Evolutionary conservation across 2,888 invertebrate species (phyloP), one percentile per base, ranked within the genome.

Genomic region (Sepioteuthis lessoniana): DNA sequence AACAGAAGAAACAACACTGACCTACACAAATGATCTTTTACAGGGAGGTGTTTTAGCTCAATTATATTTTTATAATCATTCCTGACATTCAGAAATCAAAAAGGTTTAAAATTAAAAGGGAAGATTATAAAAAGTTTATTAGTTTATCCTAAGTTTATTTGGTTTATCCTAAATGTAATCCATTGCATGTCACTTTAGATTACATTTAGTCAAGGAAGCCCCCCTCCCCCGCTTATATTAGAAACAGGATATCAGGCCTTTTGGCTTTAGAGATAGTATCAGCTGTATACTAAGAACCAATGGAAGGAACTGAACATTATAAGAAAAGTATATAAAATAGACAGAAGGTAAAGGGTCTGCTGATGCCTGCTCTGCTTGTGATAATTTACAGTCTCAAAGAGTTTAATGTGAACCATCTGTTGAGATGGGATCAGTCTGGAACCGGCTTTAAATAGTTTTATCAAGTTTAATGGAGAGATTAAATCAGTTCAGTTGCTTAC

Each of bases 381-480:
- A 76, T 76, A 35, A 76, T 76, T 76, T 76, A 76, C 76, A 76
- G n/a, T 16, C n/a, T 35, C 76, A 76, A 76, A n/a, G n/a, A 35
- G n/a, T n/a, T 76, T 76, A n/a, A 76, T 76, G n/a, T 35, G n/a
- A 76, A 76, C 76, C 76, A 76, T 76, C 76, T 76, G 76, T n/a
- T 76, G n/a, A n/a, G n/a, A 76, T 76, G n/a, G 13, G n/a, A 76
- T 76, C 76, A 35, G n/a, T 76, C 76, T 76, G n/a, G 76, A 76
- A 35, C 16, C 55, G 19, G 21, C 55, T 55, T 55, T 55, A 55
- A 55, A 55, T 55, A 55, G 55, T 55, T 55, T 55, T 55, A 55
- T 55, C 55, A 55, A 25, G 55, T 55, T 55, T 55, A 55, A 55
- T 55, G 55, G 55, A 55, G 55, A 55, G 55, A 25, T 55, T 25